These are phyloP conservation scores for Zapus hudsonius DNA, from an alignment of 2,113 vertebrate genomes.

Conservation along the genomic window DNA sequence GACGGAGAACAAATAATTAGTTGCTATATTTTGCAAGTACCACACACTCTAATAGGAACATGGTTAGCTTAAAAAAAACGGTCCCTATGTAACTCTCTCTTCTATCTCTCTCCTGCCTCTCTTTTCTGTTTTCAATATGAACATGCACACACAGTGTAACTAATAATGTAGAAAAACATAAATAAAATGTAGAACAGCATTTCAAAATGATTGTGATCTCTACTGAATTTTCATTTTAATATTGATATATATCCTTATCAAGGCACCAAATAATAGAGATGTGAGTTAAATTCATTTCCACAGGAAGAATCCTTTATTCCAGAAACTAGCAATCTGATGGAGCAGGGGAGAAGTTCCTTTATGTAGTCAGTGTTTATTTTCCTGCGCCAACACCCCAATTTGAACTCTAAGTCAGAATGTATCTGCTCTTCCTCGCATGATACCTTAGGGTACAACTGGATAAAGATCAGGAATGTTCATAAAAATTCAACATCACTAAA, in stretches of 20 bases:
- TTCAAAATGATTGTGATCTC: not conserved
- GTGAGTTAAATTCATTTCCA: slow-evolving; percentile 33
- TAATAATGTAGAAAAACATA: slow-evolving; percentile 52
- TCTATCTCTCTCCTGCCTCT: not conserved
- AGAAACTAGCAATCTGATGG: not conserved
- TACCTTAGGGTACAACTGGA: not conserved
- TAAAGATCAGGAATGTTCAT: not conserved
- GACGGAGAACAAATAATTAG: slow-evolving; percentile 81
- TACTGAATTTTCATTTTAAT: slow-evolving; percentile 3
- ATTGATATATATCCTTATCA: slow-evolving; percentile 1
- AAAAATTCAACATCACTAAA: not conserved
- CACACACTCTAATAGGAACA: slow-evolving; percentile 67
- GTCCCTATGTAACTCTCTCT: not conserved
- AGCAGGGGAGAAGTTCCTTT: not conserved
- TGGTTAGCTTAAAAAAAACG: slow-evolving; percentile 3
- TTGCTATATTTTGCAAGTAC: slow-evolving; percentile 77
- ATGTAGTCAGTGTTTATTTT: not conserved
- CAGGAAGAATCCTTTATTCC: not conserved
- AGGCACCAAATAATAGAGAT: not conserved
- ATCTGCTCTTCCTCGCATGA: not conserved
- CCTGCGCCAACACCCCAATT: not conserved
- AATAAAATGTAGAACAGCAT: slow-evolving; percentile 22
- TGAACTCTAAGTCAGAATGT: not conserved
- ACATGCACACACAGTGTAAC: not conserved
- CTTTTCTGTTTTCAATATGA: not conserved